Base-by-base conservation (phyloP, 2,797 vertebrate species). In the Cuniculus paca region DNA sequence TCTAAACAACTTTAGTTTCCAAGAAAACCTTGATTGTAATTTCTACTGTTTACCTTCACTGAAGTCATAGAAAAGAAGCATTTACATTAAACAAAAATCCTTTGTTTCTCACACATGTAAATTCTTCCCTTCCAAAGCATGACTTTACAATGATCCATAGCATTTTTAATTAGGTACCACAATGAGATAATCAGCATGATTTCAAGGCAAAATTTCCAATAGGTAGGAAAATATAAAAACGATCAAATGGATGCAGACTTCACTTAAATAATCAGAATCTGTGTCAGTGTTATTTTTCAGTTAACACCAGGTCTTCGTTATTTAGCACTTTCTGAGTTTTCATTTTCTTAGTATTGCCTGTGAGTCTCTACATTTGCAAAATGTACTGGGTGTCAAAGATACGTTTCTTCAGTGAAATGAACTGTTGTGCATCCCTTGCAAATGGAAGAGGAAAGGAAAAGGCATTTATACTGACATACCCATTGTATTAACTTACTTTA, bases 51-150 rank as follows among this genome's bases (percentile, higher is more conserved):
- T 92, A 65, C 48, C 77, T 86, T 65, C 48, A 82, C 90, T 90
- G 31, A 96, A 36, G 24, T 93, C 56, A 77, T 26, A 79, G 82
- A 77, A 77, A 97, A 82, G 68, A 28, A 95, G 39, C 81, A 74
- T 96, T 97, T 94, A 94, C 87, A 83, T 92, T 74, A 81, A 90
- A n/a, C n/a, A n/a, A 96, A 95, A 94, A 75, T 48, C 22, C 60
- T 86, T 91, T 84, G n/a, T 88, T 90, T 95, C 88, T 88, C 52
- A 19, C 36, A 31, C 61, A 50, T 68, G 24, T 26, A 7, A 77
- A 24, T 60, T 88, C 56, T 95, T 80, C 74, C 56, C 34, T 80
- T 91, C 87, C n/a, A 60, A 93, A 92, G 3, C 39, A 93, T 77
- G 52, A 83, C 60, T 91, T 93, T 92, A 83, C 19, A 92, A 8